phyloP scores from a whole-genome alignment of 1,140 invertebrate genomes.

The Caerostris extrusa region DNA sequence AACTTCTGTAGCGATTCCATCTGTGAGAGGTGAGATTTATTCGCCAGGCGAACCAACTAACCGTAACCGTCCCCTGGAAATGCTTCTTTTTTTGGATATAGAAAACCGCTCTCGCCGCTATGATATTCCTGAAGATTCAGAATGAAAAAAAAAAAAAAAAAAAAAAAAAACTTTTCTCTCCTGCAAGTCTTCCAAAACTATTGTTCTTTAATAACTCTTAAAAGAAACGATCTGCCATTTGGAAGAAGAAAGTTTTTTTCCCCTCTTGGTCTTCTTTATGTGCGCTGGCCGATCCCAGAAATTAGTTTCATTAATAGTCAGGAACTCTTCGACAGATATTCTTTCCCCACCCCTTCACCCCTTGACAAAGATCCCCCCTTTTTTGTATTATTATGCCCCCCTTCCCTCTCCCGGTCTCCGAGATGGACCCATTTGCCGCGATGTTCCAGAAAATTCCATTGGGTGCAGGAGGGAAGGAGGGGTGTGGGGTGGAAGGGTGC shows the following conservation, averaged over 20 bases:
- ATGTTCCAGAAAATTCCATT: conserved; percentile 69
- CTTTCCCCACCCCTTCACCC: not conserved
- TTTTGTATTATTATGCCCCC: not conserved
- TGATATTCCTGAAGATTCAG: conserved; percentile 17
- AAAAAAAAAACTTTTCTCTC: not conserved
- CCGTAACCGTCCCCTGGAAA: conserved; percentile 23
- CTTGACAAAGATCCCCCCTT: not conserved
- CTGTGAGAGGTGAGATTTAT: conserved; percentile 39
- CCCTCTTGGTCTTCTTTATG: conserved; percentile 34
- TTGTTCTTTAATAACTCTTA: conserved; percentile 76
- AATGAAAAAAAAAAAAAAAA: not conserved
- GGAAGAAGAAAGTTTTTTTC: conserved; percentile 49
- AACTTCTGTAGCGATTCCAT: conserved; percentile 43
- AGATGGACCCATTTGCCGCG: conserved; percentile 40
- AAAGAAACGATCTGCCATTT: conserved; percentile 66
- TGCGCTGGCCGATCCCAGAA: conserved; percentile 23
- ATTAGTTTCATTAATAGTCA: conserved; percentile 76
- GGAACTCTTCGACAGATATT: conserved; percentile 70
- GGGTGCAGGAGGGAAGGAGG: not conserved
- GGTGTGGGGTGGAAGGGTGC: not conserved
- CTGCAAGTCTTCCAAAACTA: conserved; percentile 23
- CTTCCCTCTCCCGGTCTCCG: not conserved
- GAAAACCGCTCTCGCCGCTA: not conserved
- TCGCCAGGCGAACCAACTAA: conserved; percentile 34
- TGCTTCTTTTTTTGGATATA: not conserved